These are phyloP conservation scores for Phataginus tetradactyla DNA, from an alignment of 2,797 vertebrate genomes.

Conservation along the genomic window DNA sequence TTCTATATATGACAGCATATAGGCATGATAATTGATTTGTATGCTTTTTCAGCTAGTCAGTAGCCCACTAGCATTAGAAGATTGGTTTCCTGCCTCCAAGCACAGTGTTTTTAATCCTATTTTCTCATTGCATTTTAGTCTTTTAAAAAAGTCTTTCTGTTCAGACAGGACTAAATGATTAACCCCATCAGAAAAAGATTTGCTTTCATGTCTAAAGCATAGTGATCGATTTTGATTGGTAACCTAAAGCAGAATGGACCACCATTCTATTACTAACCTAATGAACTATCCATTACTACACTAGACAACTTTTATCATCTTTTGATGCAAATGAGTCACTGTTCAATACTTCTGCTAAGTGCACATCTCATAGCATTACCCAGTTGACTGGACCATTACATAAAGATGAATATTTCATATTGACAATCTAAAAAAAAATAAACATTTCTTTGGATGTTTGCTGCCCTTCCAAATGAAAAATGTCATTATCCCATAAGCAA, in stretches of 20 bases:
- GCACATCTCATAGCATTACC: conserved; percentile 25
- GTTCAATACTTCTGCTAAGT: conserved; percentile 51
- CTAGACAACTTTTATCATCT: conserved; percentile 62
- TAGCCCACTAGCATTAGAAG: neutral
- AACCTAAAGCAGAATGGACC: conserved; percentile 11
- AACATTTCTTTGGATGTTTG: neutral
- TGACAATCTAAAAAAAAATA: conserved; percentile 29
- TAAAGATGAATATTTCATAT: conserved; percentile 68
- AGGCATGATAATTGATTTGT: neutral
- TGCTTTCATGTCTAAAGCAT: conserved; percentile 33
- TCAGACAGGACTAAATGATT: neutral
- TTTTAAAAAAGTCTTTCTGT: conserved; percentile 36
- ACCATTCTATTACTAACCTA: conserved; percentile 54
- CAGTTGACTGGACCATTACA: conserved; percentile 35
- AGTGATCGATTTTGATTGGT: conserved; percentile 35
- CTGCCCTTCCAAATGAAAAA: conserved; percentile 39
- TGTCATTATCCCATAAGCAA: neutral
- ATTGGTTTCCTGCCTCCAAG: neutral
- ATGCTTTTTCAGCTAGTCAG: neutral
- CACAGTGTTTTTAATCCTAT: neutral
- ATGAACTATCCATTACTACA: conserved; percentile 64
- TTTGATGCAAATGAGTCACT: conserved; percentile 66
- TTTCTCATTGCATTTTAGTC: neutral
- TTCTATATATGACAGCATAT: neutral
- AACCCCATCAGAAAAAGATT: neutral